phyloP scores from a whole-genome alignment of 2,797 vertebrate genomes.

The Glossophaga mutica region DNA sequence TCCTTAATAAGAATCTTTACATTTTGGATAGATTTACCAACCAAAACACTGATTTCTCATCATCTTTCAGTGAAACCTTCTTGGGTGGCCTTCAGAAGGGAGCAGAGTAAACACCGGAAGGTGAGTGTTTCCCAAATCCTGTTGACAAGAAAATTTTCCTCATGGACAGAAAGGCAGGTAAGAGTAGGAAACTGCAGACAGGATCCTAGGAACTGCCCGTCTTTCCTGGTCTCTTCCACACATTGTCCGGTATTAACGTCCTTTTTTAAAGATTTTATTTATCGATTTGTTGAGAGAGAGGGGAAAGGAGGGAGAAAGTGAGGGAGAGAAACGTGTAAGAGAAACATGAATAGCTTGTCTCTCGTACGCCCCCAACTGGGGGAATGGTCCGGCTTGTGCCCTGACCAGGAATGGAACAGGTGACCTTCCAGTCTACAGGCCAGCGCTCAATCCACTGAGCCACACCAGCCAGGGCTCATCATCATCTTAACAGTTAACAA shows the following conservation, averaged over 20 bases:
- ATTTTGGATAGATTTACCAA: background rate
- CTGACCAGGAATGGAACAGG: too few relatives aligned
- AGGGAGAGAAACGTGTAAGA: too few relatives aligned
- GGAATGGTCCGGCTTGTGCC: too few relatives aligned
- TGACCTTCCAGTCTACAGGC: too few relatives aligned
- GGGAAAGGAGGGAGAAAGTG: too few relatives aligned
- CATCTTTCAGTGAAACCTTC: constrained; percentile 54
- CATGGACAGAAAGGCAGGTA: too few relatives aligned
- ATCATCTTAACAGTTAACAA: background rate
- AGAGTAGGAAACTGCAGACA: background rate
- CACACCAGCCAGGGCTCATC: too few relatives aligned
- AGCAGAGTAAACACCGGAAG: constrained; percentile 46
- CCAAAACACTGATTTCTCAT: constrained; percentile 29
- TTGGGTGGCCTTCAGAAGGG: background rate
- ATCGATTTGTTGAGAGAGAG: too few relatives aligned
- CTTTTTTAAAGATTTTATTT: too few relatives aligned
- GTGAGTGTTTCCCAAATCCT: constrained; percentile 31
- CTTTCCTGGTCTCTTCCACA: background rate
- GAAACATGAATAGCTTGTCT: too few relatives aligned
- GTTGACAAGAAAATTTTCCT: background rate
- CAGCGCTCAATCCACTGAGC: too few relatives aligned
- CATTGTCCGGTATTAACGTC: background rate
- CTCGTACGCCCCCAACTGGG: too few relatives aligned
- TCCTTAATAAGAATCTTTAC: background rate
- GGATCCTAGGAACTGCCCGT: background rate